Base-by-base conservation (phyloP, 2,113 vertebrate species). In the Nothobranchius kuhntae region DNA sequence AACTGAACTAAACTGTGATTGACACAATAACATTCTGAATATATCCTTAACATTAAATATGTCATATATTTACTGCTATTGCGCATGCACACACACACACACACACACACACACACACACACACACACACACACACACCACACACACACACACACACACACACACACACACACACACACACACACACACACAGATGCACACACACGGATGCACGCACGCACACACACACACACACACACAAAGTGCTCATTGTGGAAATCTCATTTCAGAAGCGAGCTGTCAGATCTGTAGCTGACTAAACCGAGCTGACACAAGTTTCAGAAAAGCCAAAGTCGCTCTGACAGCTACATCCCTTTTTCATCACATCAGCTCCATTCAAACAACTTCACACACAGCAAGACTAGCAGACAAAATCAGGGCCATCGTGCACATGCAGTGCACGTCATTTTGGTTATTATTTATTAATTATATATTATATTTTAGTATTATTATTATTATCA, bases 191-290 rank as follows among this genome's bases (percentile, higher is more conserved):
- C 7, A 53, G 7, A 70, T 4, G 30, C 3, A 13, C 36, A 50
- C 13, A 48, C 17, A 51, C 15, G 24, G 46, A 60, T 21, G 66
- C 24, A 61, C 42, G 8, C 54, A 58, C 51, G 36, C 9, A 1
- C 45, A 50, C 9, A 44, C 50, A 62, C 21, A 69, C 21, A 61
- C 36, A 11, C 52, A 46, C 47, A 36, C 4, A 0, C 13, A 40
- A 55, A 53, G 9, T 61, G 51, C 3, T 53, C 30, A 44, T 48
- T 46, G 12, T 57, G 48, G 6, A 73, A 70, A 66, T 70, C 56
- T 9, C 26, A n/a, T 75, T 68, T 60, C n/a, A 53, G 70, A 62
- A 66, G 74, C 71, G 60, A 65, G 66, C 55, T 72, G 73, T 74
- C 75, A 62, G 66, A 68, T 46, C 36, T n/a, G 68, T 61, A 53